These are phyloP conservation scores for Falco cherrug DNA, from an alignment of 2,797 vertebrate species.

Conservation along the genomic window DNA sequence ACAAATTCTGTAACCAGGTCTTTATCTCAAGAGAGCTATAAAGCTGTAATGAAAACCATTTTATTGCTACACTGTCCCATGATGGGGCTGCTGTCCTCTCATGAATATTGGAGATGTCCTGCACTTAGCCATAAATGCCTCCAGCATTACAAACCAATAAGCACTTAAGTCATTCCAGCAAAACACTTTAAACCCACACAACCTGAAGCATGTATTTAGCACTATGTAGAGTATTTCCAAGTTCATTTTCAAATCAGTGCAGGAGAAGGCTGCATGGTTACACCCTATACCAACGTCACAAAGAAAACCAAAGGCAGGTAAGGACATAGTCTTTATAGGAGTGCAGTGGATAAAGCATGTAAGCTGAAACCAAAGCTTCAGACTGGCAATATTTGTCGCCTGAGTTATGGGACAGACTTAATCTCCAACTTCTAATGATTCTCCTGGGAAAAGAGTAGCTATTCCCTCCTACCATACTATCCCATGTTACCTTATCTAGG, in stretches of 20 bases:
- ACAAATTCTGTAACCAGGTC: not conserved
- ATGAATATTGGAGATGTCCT: constrained; percentile 38
- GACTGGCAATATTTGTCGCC: not conserved
- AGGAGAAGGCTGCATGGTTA: not conserved
- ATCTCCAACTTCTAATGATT: not conserved
- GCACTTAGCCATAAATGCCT: constrained; percentile 17
- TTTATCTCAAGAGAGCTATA: constrained; percentile 13
- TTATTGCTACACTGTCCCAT: not conserved
- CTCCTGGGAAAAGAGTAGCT: not conserved
- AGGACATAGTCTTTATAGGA: not conserved
- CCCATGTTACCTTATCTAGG: not conserved
- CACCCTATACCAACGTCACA: not conserved
- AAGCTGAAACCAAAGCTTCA: not conserved
- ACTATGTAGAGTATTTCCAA: not conserved
- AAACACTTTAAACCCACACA: constrained; percentile 33
- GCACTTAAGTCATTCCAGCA: not conserved
- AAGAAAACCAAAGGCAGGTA: not conserved
- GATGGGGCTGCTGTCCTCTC: not conserved
- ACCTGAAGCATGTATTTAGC: not conserved
- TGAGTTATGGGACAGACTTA: accelerated
- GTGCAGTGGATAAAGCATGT: not conserved
- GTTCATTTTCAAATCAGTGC: not conserved
- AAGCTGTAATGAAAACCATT: not conserved
- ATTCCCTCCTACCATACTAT: not conserved
- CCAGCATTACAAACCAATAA: constrained; percentile 17